Base-by-base conservation (phyloP, 2,113 vertebrate species). In the Microcebus griseorufus region DNA sequence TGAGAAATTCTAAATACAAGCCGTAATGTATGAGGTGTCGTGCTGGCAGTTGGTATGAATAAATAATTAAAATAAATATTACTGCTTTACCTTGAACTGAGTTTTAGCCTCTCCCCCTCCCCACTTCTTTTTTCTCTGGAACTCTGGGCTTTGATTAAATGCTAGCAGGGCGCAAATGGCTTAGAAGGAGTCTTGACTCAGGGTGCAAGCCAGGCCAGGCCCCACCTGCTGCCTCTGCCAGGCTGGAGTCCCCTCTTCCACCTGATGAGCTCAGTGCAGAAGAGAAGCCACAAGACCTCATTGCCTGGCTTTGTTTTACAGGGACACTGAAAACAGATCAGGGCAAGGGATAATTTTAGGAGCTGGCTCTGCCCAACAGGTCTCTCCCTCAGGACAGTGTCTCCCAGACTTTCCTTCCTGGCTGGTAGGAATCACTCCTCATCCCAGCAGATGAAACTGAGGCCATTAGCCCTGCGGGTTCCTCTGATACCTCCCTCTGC, bases 211-310 rank as follows among this genome's bases (percentile, higher is more conserved):
- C 80, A 39, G 29, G 10, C 37, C 45, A 53, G 55, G 64, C 25
- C 42, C 60, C 45, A 3, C 70, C 48, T 0, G 6, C 51, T 9
- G 22, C 67, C 87, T 69, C 20, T 32, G 14, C 64, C 3, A 4
- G 10, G 34, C 62, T 32, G 2, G 4, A 45, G n/a, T 7, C 39
- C 73, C 88, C 48, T 29, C 37, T n/a, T 84, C 73, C 1, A 0
- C 18, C 23, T 0, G 18, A 11, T 12, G 48, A 84, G 23, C 45
- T 10, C 25, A 6, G 2, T 0, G 12, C 4, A 9, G n/a, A n/a
- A n/a, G n/a, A n/a, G n/a, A n/a, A n/a, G n/a, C n/a, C n/a, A n/a
- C 45, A 80, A 78, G 70, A 48, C 37, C 2, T 2, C 27, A 8
- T 25, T 1, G 0, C 72, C 37, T 45, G 10, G 32, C 60, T 69